phyloP scores from a whole-genome alignment of 2,797 vertebrate genomes.

The Apodemus agrarius region DNA sequence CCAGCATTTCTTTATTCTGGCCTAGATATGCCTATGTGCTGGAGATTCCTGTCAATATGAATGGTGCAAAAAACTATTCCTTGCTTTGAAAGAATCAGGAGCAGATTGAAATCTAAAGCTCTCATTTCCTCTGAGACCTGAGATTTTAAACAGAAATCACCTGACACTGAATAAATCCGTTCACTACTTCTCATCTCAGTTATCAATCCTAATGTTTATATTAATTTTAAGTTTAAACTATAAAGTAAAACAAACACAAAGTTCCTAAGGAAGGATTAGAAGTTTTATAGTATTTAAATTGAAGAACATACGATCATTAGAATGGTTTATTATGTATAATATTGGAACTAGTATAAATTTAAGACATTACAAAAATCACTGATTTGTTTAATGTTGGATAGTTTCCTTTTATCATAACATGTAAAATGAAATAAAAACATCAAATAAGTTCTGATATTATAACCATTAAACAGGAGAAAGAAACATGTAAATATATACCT shows the following conservation, averaged over 20 bases:
- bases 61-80: neutral
- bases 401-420: neutral
- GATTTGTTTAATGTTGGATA: neutral
- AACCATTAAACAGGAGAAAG: neutral
- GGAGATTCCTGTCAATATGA: constrained; percentile 29
- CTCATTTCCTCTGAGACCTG: neutral
- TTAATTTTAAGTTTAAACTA: neutral
- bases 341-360: neutral
- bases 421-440: neutral
- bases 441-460: neutral
- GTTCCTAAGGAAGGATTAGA: neutral
- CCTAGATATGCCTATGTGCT: constrained; percentile 62
- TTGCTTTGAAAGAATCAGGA: constrained; percentile 5
- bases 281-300: neutral
- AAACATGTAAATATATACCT: neutral
- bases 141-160: constrained; percentile 11
- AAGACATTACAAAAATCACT: neutral
- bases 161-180: constrained; percentile 2
- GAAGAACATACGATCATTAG: neutral
- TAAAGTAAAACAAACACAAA: neutral
- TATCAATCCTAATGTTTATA: neutral
- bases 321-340: neutral
- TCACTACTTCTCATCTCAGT: neutral
- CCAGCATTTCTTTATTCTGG: neutral
- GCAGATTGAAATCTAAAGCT: constrained; percentile 29